phyloP scores from a whole-genome alignment of 2,113 vertebrate species.

The Erinaceus europaeus region DNA sequence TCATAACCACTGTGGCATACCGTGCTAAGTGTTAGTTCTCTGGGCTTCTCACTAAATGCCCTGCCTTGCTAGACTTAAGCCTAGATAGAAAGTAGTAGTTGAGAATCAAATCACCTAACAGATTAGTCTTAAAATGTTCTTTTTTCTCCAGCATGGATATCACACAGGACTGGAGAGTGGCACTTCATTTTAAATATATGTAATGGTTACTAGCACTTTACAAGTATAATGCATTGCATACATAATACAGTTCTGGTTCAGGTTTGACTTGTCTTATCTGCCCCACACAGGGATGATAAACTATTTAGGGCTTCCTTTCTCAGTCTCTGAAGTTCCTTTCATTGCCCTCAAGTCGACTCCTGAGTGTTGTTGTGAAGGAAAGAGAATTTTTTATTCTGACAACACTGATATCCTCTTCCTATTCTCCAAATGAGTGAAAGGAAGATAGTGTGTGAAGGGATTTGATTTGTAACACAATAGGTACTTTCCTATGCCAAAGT shows the following conservation, averaged over 20 bases:
- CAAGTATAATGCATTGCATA: conserved; percentile 25
- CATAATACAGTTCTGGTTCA: conserved; percentile 14
- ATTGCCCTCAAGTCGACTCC: conserved; percentile 70
- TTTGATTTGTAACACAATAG: conserved; percentile 78
- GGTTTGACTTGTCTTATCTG: conserved; percentile 38
- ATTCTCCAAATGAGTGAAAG: conserved; percentile 74
- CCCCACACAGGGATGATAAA: conserved; percentile 17
- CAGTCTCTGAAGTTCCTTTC: conserved; percentile 61
- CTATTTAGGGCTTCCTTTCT: conserved; percentile 34
- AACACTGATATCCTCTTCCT: conserved; percentile 72
- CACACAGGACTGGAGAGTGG: conserved; percentile 13
- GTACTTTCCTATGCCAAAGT: conserved; percentile 72
- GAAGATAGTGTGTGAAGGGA: conserved; percentile 63
- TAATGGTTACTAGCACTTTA: conserved; percentile 32
- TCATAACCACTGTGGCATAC: neutral
- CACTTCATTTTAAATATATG: conserved; percentile 34
- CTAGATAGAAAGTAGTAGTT: neutral
- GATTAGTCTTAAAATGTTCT: conserved; percentile 15
- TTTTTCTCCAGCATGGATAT: neutral
- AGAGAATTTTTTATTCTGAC: conserved; percentile 80
- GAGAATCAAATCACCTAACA: neutral
- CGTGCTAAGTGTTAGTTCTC: neutral
- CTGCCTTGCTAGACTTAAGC: conserved; percentile 22
- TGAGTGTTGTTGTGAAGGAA: conserved; percentile 61
- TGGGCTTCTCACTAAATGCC: neutral